Base-by-base conservation (phyloP, 2,797 vertebrate species). In the Galago senegalensis region DNA sequence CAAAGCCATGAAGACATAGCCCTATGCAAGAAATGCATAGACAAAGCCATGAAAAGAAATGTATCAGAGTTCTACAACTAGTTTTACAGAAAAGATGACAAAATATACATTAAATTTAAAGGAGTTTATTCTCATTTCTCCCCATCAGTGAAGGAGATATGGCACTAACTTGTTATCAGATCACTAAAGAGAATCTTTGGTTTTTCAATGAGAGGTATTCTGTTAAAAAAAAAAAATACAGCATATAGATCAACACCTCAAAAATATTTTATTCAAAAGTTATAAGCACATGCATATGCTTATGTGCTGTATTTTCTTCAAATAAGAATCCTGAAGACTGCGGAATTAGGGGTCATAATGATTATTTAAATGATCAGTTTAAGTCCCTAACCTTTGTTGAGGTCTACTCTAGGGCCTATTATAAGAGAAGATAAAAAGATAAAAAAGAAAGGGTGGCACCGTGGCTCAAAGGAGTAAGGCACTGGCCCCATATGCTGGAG, bases 261-360 rank as follows among this genome's bases (percentile, higher is more conserved):
- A 95, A 87, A 89, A 87, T 83, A 43, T 83, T 90, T 92, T 73
- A 83, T 76, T 83, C n/a, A 25, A 37, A 83, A 79, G 58, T 86
- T 83, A 87, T 93, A 91, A 73, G 73, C 49, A 75, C 5, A 92
- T 37, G 73, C 49, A 75, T 4, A 92, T 37, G n/a, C 25, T 46
- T 17, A 49, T 31, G 18, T 69, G 43, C 53, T 84, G 40, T 61
- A n/a, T 81, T 73, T 92, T 90, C 85, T 60, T 63, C 83, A 80
- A 91, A 60, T 69, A 89, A 80, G 23, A 96, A 84, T 49, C 34
- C 73, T 46, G 87, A 58, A 89, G 20, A 37, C 17, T 70, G 23
- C 82, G 43, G 76, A 23, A 73, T n/a, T 82, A 86, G 85, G 27
- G 20, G 43, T 75, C 31, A 88, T 18, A 75, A 34, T 43, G 61